Evolutionary conservation across 2,888 invertebrate species (phyloP), one percentile per base, ranked within the genome.

Genomic region (Meliscaeva auricollis): DNA sequence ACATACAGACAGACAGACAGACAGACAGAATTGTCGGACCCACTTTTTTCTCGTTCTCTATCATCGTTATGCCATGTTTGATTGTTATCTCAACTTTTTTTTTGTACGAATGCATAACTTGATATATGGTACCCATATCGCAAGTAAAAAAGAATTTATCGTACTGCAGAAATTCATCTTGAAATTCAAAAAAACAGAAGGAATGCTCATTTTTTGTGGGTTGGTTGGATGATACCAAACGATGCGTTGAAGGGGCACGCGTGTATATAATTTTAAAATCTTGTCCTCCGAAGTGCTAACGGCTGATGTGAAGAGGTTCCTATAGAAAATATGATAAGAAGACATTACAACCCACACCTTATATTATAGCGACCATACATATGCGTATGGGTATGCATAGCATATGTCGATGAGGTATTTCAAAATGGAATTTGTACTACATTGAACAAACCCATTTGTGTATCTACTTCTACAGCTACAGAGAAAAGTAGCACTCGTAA

Each of bases 261-360:
- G 69, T 68, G 81, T 80, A 84, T 68, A 75, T 80, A 81, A 80
- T 85, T 80, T 85, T 85, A 81, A 85, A 85, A 81, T 77, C 85
- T 76, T 85, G 80, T 85, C 85, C 76, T 73, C 64, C 32, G 50
- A 48, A 85, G 48, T 80, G 81, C 80, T 81, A 85, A 85, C 68
- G 76, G 76, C 69, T 85, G 76, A 81, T 81, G 76, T 85, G 85
- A 76, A 66, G 85, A 81, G 54, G 72, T 85, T 85, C 35, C 54
- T 54, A 73, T 85, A 66, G 17, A 80, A 62, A 76, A 69, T 81
- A 66, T 66, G 64, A 66, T 66, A 76, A 85, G 85, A 85, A 76
- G 72, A 76, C 76, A 80, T 85, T 76, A 73, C 50, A 50, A 46
- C 54, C 83, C 46, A 62, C 41, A 17, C 50, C 48, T 38, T 38